Evolutionary conservation across 2,888 invertebrate species (phyloP).

Genomic region (Pharmacophagus antenor): DNA sequence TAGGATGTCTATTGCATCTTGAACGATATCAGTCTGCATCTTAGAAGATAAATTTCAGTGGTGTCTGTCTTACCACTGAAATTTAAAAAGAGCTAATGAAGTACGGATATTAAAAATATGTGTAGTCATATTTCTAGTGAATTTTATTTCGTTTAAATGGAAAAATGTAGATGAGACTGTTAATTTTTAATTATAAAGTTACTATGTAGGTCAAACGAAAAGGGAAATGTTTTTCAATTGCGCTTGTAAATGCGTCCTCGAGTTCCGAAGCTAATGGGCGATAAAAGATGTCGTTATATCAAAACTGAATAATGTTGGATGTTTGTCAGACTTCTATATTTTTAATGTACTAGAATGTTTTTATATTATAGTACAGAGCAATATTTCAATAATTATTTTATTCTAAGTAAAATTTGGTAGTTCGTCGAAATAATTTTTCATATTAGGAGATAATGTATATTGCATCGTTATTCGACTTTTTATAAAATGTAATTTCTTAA

Average conservation of each 20-base stretch:
- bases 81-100: too few species aligned
- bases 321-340: constrained; percentile 15
- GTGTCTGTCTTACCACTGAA: too few species aligned
- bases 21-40: too few species aligned
- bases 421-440: too few species aligned
- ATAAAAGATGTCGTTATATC: constrained; percentile 29
- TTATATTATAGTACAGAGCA: not conserved
- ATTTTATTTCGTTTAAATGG: not conserved
- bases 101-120: too few species aligned
- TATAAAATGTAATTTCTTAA: too few species aligned
- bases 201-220: constrained; percentile 18
- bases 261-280: constrained; percentile 22
- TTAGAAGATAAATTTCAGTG: too few species aligned
- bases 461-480: too few species aligned
- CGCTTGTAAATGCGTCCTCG: constrained; percentile 22
- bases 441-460: too few species aligned
- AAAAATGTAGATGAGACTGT: not conserved
- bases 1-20: too few species aligned
- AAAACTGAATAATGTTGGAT: constrained; percentile 13
- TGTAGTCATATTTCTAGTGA: too few species aligned
- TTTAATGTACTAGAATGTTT: not conserved
- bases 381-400: not conserved
- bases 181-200: constrained; percentile 13
- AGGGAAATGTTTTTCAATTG: constrained; percentile 21
- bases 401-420: not conserved